Conservation (phyloP, 2,797 vertebrate species). For the Alcedo quadribrachys region DNA sequence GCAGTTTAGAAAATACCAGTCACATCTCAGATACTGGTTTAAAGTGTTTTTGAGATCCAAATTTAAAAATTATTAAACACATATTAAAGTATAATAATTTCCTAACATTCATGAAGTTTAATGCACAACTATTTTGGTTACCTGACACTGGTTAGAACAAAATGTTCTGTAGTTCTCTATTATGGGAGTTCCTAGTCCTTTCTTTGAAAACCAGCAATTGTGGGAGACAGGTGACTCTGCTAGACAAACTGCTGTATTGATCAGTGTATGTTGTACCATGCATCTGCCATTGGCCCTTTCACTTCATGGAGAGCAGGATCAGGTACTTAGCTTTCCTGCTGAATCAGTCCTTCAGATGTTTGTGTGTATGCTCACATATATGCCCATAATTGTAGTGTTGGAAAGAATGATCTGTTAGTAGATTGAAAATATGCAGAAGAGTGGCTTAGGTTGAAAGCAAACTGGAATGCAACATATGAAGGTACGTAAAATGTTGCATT, state of each 20-base stretch:
- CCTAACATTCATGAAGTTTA: background rate
- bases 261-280: background rate
- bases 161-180: background rate
- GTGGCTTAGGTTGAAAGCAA: background rate
- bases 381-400: background rate
- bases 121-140: background rate
- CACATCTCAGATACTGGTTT: background rate
- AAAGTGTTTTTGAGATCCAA: background rate
- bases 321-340: background rate
- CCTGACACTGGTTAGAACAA: background rate
- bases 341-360: background rate
- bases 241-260: fast-evolving
- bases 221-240: background rate
- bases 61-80: background rate
- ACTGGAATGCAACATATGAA: background rate
- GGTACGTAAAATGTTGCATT: constrained; percentile 22
- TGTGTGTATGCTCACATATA: background rate
- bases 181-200: background rate
- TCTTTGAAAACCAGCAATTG: background rate
- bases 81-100: background rate
- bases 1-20: background rate
- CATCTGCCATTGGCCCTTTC: background rate
- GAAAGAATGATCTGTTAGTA: background rate
- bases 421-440: background rate
- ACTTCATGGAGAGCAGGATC: background rate